These are phyloP conservation scores for Psilanteris sp. DNA, from an alignment of 1,140 invertebrate genomes.

Conservation along the genomic window DNA sequence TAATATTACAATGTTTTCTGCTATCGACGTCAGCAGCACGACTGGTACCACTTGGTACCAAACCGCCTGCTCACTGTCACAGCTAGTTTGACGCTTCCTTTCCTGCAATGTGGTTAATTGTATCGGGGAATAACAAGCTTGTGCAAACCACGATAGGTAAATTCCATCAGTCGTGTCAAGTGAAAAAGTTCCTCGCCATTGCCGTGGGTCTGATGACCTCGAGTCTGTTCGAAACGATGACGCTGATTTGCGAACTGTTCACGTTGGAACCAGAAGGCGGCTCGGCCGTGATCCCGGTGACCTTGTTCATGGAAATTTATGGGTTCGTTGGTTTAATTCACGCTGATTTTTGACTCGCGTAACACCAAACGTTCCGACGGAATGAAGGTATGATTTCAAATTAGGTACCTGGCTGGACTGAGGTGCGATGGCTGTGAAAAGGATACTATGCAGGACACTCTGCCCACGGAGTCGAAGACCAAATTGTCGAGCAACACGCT, in stretches of 20 bases:
- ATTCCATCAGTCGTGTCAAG: constrained; percentile 72
- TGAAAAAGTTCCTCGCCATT: constrained; percentile 77
- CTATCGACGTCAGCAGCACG: too few species aligned
- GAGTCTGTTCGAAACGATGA: constrained; percentile 85
- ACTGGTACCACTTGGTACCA: too few species aligned
- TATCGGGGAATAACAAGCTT: constrained; percentile 4
- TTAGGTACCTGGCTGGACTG: constrained; percentile 73
- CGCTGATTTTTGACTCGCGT: too few species aligned
- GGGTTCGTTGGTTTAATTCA: too few species aligned
- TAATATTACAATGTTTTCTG: too few species aligned
- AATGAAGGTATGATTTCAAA: constrained; percentile 13
- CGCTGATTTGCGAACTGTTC: constrained; percentile 88
- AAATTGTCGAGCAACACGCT: constrained; percentile 20
- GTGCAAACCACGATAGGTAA: constrained; percentile 62
- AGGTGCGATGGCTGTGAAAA: constrained; percentile 70
- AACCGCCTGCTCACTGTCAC: too few species aligned
- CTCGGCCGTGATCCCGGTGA: constrained; percentile 86
- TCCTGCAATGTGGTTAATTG: background rate
- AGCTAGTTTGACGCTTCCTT: too few species aligned
- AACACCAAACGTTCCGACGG: too few species aligned
- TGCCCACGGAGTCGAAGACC: constrained; percentile 18
- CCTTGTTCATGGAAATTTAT: constrained; percentile 86
- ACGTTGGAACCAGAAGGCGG: constrained; percentile 92
- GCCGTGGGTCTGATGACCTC: constrained; percentile 73
- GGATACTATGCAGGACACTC: constrained; percentile 25